Percentiles rank a stretch among this genome's conserved stretches.
Conservation (phyloP, 2,888 invertebrate species). For the Acrobasis suavella region DNA sequence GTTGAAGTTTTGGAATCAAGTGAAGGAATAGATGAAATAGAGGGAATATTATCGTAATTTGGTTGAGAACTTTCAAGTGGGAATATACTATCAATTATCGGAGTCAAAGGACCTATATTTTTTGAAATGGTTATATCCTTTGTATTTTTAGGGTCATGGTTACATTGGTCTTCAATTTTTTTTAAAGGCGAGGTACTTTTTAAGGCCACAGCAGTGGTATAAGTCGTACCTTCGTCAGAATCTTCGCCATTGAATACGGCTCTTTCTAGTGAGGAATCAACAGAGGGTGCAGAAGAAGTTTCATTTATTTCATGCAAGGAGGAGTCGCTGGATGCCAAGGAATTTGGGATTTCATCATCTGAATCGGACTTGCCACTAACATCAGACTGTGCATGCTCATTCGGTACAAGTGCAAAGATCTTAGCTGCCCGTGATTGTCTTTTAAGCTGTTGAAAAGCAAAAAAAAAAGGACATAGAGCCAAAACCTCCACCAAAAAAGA, state of each 20-base stretch:
- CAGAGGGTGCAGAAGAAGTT: neutral
- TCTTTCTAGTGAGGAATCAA: constrained; percentile 15
- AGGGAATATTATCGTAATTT: constrained; percentile 18
- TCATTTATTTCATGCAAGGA: neutral
- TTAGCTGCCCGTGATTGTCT: constrained; percentile 7
- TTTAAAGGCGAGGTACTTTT: too few species aligned
- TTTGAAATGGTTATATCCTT: constrained; percentile 1
- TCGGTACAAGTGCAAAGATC: constrained; percentile 14
- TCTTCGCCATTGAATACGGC: neutral
- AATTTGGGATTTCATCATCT: constrained; percentile 12
- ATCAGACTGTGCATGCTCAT: constrained; percentile 15
- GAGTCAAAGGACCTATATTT: neutral
- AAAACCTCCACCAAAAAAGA: too few species aligned
- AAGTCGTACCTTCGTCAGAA: constrained; percentile 2
- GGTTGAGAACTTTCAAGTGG: neutral
- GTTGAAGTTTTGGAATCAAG: too few species aligned
- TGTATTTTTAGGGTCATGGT: neutral
- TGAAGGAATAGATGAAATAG: constrained; percentile 15
- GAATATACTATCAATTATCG: neutral
- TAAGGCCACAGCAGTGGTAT: too few species aligned
- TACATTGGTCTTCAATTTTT: too few species aligned
- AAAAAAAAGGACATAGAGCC: neutral
- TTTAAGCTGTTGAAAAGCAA: neutral
- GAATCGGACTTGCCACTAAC: constrained; percentile 13
- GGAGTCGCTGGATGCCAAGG: neutral